A percentile compares a stretch with the other conserved stretches of the same genome.
Conservation (phyloP, 92 coral and sea anemone genomes). For the Palythoa caribaeorum region DNA sequence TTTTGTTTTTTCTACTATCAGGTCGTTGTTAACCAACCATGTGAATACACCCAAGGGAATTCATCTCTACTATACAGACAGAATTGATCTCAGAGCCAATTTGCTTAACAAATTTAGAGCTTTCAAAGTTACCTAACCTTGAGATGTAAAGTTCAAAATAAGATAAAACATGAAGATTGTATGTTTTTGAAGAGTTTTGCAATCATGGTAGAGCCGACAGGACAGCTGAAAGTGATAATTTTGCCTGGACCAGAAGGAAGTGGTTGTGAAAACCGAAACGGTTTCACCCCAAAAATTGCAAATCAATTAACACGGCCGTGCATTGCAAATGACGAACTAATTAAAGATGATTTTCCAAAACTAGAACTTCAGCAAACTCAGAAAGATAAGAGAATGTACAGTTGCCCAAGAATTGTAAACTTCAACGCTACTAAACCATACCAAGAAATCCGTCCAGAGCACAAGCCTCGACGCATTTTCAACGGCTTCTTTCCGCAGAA, state of each 20-base stretch:
- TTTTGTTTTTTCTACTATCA: not conserved
- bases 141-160: not conserved
- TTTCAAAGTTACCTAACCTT: no score
- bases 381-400: constrained; percentile 66
- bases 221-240: constrained; percentile 73
- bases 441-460: constrained; percentile 67
- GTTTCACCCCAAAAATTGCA: constrained; percentile 45
- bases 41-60: not conserved
- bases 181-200: not conserved
- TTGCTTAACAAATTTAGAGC: constrained; percentile 9
- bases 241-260: constrained; percentile 76
- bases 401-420: constrained; percentile 90
- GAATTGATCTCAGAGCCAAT: not conserved
- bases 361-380: constrained; percentile 39
- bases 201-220: constrained; percentile 49
- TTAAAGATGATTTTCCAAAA: constrained; percentile 7
- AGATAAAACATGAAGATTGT: not conserved
- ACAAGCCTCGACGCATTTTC: constrained; percentile 82
- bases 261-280: constrained; percentile 21
- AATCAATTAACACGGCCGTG: constrained; percentile 9
- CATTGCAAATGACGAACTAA: not conserved
- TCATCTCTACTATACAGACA: not conserved
- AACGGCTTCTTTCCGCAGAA: constrained; percentile 95
- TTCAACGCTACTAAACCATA: constrained; percentile 68
- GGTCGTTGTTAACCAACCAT: not conserved